phyloP scores from a whole-genome alignment of 2,797 vertebrate genomes.

The Somateria mollissima region DNA sequence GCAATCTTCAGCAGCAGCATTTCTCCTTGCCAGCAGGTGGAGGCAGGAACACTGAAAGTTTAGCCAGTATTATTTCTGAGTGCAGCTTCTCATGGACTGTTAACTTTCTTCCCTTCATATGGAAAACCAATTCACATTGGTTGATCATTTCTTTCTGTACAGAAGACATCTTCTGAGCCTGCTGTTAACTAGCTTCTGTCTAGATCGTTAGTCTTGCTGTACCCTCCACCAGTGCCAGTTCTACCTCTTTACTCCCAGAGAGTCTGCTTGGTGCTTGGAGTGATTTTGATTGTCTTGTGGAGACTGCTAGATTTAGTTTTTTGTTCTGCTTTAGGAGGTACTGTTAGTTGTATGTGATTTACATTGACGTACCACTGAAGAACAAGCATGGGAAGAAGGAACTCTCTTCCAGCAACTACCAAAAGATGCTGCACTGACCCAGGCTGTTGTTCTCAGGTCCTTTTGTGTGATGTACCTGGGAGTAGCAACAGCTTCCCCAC shows the following conservation, averaged over 20 bases:
- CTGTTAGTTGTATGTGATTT: background rate
- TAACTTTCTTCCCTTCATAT: background rate
- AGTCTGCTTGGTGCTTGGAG: background rate
- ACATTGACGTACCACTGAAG: background rate
- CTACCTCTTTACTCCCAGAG: background rate
- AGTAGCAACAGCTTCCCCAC: constrained; percentile 54
- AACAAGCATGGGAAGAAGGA: constrained; percentile 5
- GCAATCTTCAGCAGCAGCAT: background rate
- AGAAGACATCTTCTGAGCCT: background rate
- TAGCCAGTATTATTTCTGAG: background rate
- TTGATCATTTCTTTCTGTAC: background rate
- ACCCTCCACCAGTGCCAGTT: background rate
- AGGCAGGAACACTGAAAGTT: constrained; percentile 51
- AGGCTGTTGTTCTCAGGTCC: constrained; percentile 57
- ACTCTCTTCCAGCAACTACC: constrained; percentile 32
- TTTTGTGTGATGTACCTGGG: constrained; percentile 54
- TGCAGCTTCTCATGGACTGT: background rate
- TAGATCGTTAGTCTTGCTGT: background rate
- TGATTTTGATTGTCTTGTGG: background rate
- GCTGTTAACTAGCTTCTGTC: background rate
- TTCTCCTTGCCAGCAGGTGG: constrained; percentile 63
- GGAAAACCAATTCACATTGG: background rate
- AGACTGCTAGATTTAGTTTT: background rate
- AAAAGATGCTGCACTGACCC: constrained; percentile 52
- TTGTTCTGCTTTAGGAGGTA: background rate